Base-by-base conservation (phyloP, 2,113 vertebrate genomes). In the Cyanoliseus patagonus region DNA sequence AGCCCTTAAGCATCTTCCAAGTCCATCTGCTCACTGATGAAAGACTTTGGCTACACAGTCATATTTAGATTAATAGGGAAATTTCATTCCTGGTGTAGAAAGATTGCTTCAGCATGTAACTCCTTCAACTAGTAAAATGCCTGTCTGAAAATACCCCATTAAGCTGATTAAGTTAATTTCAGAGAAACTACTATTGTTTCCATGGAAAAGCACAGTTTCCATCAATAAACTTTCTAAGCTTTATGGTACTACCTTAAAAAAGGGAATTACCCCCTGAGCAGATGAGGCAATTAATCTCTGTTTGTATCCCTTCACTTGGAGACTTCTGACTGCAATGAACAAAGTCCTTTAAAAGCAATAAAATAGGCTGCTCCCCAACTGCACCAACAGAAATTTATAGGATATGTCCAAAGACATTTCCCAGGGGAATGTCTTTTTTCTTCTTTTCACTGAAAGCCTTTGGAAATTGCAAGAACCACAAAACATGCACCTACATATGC, bases 311-410 rank as follows among this genome's bases (percentile, higher is more conserved):
- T 77, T 94, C n/a, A 33, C 44, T 74, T n/a, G 61, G 37, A 89
- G 62, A 76, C 61, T 91, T 93, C 68, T 91, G 35, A 53, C 47
- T 88, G 35, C 25, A 77, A 52, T 72, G 83, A 86, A 81, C 61
- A 94, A 92, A 94, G 35, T 39, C 76, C 55, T 92, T 88, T 90
- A 70, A 95, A 92, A 94, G 73, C 46, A 89, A 72, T 87, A 94
- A 92, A 82, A 89, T 88, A 51, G 17, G 49, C 51, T 89, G 10
- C 53, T 91, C 64, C 42, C 67, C 14, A 27, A 31, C 66, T 79
- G 23, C 64, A 67, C 41, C n/a, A 53, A 53, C 37, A 81, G 79
- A 94, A 94, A 95, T 94, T 66, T 90, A 74, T 85, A 67, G 33
- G 33, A 42, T 80, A 55, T 69, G 19, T 85, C 88, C 23, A 8